phyloP scores from a whole-genome alignment of 2,888 invertebrate genomes.

The Gari tellinella region DNA sequence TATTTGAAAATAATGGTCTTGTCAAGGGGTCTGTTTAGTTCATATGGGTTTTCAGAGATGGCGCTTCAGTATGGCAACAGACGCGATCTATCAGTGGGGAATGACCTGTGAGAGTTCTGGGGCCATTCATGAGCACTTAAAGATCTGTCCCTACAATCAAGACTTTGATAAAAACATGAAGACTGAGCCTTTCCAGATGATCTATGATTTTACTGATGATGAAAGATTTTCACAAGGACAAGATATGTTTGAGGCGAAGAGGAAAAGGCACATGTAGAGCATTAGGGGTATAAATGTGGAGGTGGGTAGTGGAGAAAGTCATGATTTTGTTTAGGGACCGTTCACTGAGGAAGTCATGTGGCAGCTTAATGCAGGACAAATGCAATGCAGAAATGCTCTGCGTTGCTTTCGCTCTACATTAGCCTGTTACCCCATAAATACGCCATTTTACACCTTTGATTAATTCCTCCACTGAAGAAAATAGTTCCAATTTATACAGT shows the following conservation, averaged over 20 bases:
- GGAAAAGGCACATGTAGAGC: constrained; percentile 3
- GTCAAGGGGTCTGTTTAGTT: no score
- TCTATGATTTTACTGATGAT: constrained; percentile 25
- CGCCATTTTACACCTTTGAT: no score
- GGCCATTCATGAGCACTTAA: constrained; percentile 83
- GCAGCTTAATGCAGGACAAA: no score
- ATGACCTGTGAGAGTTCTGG: constrained; percentile 78
- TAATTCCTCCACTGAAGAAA: no score
- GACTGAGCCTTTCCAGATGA: constrained; percentile 54
- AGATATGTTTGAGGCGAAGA: constrained; percentile 26
- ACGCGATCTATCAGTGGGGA: constrained; percentile 84
- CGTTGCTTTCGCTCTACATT: no score
- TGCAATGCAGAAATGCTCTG: no score
- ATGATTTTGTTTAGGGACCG: no score
- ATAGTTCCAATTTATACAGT: no score
- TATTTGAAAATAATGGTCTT: no score
- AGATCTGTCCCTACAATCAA: constrained; percentile 83
- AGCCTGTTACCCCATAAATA: no score
- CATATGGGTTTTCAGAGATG: constrained; percentile 82
- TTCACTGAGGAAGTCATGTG: no score
- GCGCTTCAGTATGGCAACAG: constrained; percentile 85
- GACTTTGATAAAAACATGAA: constrained; percentile 57
- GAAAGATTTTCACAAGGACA: constrained; percentile 22
- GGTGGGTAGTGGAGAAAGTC: no score
- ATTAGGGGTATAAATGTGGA: neutral